Percentiles rank a stretch among this genome's conserved stretches.
Evolutionary conservation across 2,888 invertebrate genomes (phyloP).

Genomic region (Trichogramma dendrolimi): DNA sequence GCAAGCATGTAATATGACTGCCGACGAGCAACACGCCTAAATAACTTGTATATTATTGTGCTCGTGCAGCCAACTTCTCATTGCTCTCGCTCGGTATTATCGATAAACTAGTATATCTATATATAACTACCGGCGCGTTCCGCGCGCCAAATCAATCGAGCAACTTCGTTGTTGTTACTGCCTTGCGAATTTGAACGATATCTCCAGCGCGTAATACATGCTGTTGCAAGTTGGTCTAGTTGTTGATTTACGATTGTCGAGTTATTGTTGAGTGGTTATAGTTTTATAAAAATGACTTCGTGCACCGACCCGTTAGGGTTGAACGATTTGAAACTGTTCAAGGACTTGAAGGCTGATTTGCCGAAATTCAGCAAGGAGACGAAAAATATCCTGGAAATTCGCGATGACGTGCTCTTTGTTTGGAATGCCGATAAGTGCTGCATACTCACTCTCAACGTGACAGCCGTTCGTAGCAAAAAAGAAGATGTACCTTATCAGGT

Average conservation of each 20-base stretch:
- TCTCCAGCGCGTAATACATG: too few relatives aligned
- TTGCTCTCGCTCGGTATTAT: too few relatives aligned
- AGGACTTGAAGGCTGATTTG: conserved; percentile 57
- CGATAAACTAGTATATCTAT: too few relatives aligned
- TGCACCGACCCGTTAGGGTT: conserved; percentile 60
- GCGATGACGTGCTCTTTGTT: conserved; percentile 65
- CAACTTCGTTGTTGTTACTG: conserved; percentile 41
- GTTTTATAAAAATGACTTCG: conserved; percentile 56
- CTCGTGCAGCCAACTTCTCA: too few relatives aligned
- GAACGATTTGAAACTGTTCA: conserved; percentile 61
- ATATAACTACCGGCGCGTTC: not conserved
- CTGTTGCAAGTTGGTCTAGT: too few relatives aligned
- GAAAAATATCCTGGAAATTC: conserved; percentile 61
- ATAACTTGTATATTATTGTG: too few relatives aligned
- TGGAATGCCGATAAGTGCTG: conserved; percentile 66
- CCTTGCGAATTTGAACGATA: too few relatives aligned
- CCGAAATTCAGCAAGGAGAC: conserved; percentile 58
- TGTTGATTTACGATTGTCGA: not conserved
- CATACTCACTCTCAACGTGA: conserved; percentile 62
- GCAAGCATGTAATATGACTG: too few relatives aligned
- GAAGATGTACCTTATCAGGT: conserved; percentile 63
- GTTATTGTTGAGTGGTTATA: not conserved
- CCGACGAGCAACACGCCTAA: too few relatives aligned
- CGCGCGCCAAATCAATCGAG: conserved; percentile 15
- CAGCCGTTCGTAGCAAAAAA: conserved; percentile 54